Evolutionary conservation across 1,140 invertebrate species (phyloP).

Genomic region (Hycleus phaleratus): DNA sequence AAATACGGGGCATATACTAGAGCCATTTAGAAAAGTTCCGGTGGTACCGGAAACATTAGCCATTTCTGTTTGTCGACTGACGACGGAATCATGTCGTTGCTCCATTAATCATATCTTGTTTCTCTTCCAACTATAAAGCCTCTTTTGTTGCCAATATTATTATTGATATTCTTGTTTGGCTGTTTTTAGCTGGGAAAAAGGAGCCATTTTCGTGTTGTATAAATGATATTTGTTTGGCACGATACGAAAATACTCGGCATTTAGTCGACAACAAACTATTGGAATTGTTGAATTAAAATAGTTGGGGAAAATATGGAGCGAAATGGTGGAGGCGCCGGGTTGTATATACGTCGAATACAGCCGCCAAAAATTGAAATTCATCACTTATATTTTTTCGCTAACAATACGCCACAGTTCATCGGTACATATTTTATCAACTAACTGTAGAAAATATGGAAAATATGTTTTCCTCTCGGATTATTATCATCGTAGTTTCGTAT

Average conservation of each 20-base stretch:
- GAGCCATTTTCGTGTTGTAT: slow-evolving; percentile 33
- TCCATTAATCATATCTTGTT: slow-evolving; percentile 39
- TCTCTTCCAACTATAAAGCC: slow-evolving; percentile 14
- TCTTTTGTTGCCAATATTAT: slow-evolving; percentile 33
- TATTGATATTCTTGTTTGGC: slow-evolving; percentile 39
- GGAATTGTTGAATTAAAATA: no score
- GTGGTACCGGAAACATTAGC: slow-evolving; percentile 38
- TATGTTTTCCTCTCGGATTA: no score
- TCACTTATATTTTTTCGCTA: no score
- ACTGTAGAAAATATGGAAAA: no score
- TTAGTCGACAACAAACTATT: not conserved
- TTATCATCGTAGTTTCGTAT: no score
- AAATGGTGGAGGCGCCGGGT: no score
- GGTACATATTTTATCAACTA: no score
- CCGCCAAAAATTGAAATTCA: no score
- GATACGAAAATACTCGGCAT: slow-evolving; percentile 28
- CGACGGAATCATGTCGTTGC: slow-evolving; percentile 28
- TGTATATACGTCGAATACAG: no score
- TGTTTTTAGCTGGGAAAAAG: slow-evolving; percentile 3
- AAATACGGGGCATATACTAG: no score
- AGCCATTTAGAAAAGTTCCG: slow-evolving; percentile 38
- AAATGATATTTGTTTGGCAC: slow-evolving; percentile 39
- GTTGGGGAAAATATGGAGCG: no score
- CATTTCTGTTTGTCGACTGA: slow-evolving; percentile 18
- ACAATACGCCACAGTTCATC: no score